phyloP scores from a whole-genome alignment of 2,888 invertebrate species.

The Drosophila mimetica region DNA sequence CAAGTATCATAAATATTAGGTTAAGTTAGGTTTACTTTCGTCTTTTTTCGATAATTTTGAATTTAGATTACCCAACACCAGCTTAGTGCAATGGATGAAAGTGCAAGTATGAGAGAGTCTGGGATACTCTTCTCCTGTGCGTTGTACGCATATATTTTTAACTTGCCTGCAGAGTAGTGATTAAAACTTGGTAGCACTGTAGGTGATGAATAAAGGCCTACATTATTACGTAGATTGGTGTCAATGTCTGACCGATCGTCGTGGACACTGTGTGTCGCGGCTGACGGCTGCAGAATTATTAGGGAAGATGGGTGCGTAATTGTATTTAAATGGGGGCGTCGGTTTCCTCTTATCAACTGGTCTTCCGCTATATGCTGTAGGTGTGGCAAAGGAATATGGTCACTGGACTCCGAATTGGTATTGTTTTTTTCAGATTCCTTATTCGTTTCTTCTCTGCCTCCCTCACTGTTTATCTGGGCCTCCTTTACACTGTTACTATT shows the following conservation, averaged over 20 bases:
- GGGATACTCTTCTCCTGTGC: neutral
- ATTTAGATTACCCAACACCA: slow-evolving; percentile 16
- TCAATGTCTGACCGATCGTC: slow-evolving; percentile 49
- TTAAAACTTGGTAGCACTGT: slow-evolving; percentile 89
- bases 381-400: slow-evolving; percentile 47
- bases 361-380: slow-evolving; percentile 28
- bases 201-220: slow-evolving; percentile 85
- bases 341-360: slow-evolving; percentile 34
- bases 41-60: neutral
- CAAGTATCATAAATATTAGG: too few species aligned
- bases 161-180: slow-evolving; percentile 88
- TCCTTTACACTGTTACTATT: slow-evolving; percentile 18
- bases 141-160: slow-evolving; percentile 8
- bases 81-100: slow-evolving; percentile 26
- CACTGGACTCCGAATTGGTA: slow-evolving; percentile 16
- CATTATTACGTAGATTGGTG: slow-evolving; percentile 32
- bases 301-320: slow-evolving; percentile 76
- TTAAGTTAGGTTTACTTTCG: too few species aligned
- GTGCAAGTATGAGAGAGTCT: slow-evolving; percentile 8
- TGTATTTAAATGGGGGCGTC: slow-evolving; percentile 28
- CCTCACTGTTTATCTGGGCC: neutral
- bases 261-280: slow-evolving; percentile 16
- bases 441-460: slow-evolving; percentile 32
- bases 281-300: slow-evolving; percentile 86
- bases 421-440: slow-evolving; percentile 36